Evolutionary conservation across 2,113 vertebrate species (phyloP), one percentile per base, ranked within the genome.

Genomic region (Osmerus mordax): DNA sequence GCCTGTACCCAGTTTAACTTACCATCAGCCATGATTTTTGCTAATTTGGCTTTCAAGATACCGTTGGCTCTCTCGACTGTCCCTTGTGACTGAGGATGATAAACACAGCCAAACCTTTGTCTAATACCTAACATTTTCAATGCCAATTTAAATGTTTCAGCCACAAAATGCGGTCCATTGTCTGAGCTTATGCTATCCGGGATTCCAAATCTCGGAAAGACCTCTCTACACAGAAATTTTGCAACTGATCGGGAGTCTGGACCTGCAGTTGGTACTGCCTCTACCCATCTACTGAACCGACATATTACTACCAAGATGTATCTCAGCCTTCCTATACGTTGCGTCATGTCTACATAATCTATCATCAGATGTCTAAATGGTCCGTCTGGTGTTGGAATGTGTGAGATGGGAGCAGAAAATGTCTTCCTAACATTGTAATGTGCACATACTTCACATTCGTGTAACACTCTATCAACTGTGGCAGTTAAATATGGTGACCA

Each of bases 271-370:
- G 70, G 70, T 0, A 61, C 28, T 23, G 69, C 69, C 23, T 71
- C 69, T 9, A 62, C 16, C 55, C 69, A 71, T 60, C 68, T 70
- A 12, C 28, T 59, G 6, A 62, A 62, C 23, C 15, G 47, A 19
- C 36, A 53, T 1, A 36, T 52, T 25, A 16, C 11, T 11, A 61
- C 59, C 12, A 61, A 11, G 3, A 28, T 28, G 25, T 28, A 28
- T 28, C 25, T 28, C 25, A 28, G 25, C 25, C 25, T 28, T 28
- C 25, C 6, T 2, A 61, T 58, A 58, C 4, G 55, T 15, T 63
- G 41, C 3, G 47, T 67, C 47, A 67, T 67, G n/a, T n/a, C n/a
- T n/a, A n/a, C n/a, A 67, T 67, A 52, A 11, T 67, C 65, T n/a
- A 67, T 51, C 2, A 67, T 23, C 19, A 65, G 29, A 13, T 65